Evolutionary conservation across 2,113 vertebrate genomes (phyloP), one percentile per base, ranked within the genome.

Genomic region (Alligator mississippiensis): DNA sequence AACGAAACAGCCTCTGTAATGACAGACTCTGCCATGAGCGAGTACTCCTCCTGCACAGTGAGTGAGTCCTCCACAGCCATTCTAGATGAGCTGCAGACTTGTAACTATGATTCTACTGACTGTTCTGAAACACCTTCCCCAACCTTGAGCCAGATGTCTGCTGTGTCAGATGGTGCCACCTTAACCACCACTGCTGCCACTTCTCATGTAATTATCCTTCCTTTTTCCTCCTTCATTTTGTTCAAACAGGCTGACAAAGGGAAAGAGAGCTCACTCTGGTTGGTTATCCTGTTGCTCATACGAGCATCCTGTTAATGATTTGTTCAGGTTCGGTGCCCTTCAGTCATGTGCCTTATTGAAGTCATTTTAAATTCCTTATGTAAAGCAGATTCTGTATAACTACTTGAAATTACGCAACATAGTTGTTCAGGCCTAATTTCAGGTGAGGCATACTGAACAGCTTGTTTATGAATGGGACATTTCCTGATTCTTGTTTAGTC

Each of bases 151-250:
- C 98, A 98, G 95, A 98, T 97, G 97, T 99, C 98, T 89, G 93
- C 98, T 90, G 97, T 97, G 91, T 97, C 98, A 97, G 98, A 98
- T 91, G 98, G 98, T 97, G 97, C 96, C 92, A 96, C 96, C 96
- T 96, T 98, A 98, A 98, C 98, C 96, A 96, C 97, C 96, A 95
- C 97, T 96, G 97, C 97, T 95, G 96, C 98, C 97, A 96, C 97
- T 93, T 98, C 98, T 98, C 98, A 98, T 96, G 98, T 98, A 99
- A 99, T 99, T 99, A 99, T 98, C 97, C 92, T 97, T 96, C 95
- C 96, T 97, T 96, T 90, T 97, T 96, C 91, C 91, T 93, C 95
- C 78, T 89, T 82, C 79, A 1, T 95, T 94, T 93, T 91, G 80
- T 97, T 95, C 54, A 11, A 86, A 92, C 94, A 93, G 93, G 95